phyloP scores from a whole-genome alignment of 2,888 invertebrate species.

The Lasioglossum calceatum region DNA sequence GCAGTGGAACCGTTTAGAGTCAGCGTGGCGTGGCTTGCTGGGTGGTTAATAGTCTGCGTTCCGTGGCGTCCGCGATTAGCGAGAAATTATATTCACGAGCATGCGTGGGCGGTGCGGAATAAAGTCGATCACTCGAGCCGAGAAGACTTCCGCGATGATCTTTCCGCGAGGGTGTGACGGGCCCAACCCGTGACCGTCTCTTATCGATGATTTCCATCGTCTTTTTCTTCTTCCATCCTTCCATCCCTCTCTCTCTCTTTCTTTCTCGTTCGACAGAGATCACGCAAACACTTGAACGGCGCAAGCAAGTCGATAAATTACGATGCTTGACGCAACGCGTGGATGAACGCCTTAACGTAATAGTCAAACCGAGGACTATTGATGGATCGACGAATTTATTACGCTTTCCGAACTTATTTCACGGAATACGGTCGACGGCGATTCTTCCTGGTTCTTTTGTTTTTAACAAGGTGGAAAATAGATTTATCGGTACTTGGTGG shows the following conservation, averaged over 20 bases:
- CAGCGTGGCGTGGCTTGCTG: conserved; percentile 44
- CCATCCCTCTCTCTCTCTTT: neutral
- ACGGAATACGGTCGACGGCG: neutral
- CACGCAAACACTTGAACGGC: conserved; percentile 29
- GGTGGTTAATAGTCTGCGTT: conserved; percentile 62
- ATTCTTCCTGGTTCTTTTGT: conserved; percentile 1
- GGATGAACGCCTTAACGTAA: conserved; percentile 44
- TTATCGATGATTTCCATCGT: conserved; percentile 64
- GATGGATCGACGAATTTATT: conserved; percentile 47
- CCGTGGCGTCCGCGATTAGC: conserved; percentile 59
- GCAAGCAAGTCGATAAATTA: conserved; percentile 48
- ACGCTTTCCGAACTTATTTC: conserved; percentile 1
- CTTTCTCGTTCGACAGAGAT: conserved; percentile 31
- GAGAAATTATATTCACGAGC: conserved; percentile 66
- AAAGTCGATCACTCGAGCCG: conserved; percentile 57
- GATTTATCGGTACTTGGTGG: neutral
- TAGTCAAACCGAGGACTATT: conserved; percentile 23
- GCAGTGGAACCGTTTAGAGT: conserved; percentile 43
- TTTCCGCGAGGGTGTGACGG: conserved; percentile 62
- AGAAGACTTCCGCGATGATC: conserved; percentile 66
- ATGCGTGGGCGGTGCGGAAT: conserved; percentile 57
- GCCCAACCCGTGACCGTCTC: conserved; percentile 11
- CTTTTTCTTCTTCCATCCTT: conserved; percentile 1
- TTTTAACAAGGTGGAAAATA: neutral
- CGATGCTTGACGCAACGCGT: conserved; percentile 30